These are phyloP conservation scores for Sericinus montela DNA, from an alignment of 2,888 invertebrate genomes.

Conservation along the genomic window DNA sequence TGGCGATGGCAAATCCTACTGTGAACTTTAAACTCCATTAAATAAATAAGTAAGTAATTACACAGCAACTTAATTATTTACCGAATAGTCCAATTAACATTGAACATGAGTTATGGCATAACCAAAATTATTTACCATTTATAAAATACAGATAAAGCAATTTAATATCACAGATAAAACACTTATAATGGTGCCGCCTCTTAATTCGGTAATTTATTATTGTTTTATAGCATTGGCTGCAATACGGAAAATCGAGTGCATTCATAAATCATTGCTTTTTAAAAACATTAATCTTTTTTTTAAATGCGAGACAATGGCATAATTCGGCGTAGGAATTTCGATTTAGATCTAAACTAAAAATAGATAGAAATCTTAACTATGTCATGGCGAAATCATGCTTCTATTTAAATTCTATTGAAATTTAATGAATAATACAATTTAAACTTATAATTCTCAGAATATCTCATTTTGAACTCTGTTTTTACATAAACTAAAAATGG, in stretches of 20 bases:
- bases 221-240: constrained; percentile 1
- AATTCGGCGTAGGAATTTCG: constrained; percentile 1
- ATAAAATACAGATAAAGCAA: constrained; percentile 1
- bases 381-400: not conserved
- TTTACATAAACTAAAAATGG: no score
- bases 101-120: constrained; percentile 9
- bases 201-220: constrained; percentile 18
- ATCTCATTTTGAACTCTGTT: no score
- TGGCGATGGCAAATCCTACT: no score
- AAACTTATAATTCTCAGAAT: no score
- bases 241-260: not conserved
- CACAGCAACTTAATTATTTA: not conserved
- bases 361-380: not conserved
- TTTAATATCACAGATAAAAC: not conserved
- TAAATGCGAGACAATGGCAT: constrained; percentile 9
- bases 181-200: not conserved
- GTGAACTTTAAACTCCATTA: no score
- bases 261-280: constrained; percentile 7
- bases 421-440: no score
- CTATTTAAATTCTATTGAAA: no score
- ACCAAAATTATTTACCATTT: not conserved
- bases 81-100: constrained; percentile 10
- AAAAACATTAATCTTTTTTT: constrained; percentile 7
- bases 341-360: constrained; percentile 8
- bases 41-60: not conserved